Conservation (phyloP, 2,888 invertebrate species). For the Prostheceraeus crozeri region DNA sequence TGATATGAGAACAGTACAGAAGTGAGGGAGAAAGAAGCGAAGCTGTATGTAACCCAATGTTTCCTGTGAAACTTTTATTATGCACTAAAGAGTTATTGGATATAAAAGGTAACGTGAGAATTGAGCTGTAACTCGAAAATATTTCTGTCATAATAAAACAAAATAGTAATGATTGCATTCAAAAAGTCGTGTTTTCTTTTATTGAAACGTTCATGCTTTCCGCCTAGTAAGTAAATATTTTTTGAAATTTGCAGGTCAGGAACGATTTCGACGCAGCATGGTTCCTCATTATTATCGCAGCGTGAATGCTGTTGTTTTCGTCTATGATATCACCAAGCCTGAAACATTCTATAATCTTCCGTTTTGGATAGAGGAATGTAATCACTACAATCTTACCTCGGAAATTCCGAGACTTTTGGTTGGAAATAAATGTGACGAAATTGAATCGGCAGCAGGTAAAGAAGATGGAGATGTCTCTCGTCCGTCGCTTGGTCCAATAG, state of each 20-base stretch:
- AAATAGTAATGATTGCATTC: too few relatives aligned
- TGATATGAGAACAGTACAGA: too few relatives aligned
- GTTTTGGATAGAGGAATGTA: constrained; percentile 70
- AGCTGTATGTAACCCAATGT: too few relatives aligned
- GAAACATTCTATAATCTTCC: constrained; percentile 65
- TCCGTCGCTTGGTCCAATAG: not conserved
- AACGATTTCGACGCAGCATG: constrained; percentile 72
- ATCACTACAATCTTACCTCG: constrained; percentile 63
- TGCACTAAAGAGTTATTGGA: too few relatives aligned
- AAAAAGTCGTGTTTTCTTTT: too few relatives aligned
- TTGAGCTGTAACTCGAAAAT: too few relatives aligned
- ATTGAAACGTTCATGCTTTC: too few relatives aligned
- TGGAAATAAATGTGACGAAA: constrained; percentile 70
- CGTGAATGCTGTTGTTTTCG: constrained; percentile 74
- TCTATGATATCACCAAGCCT: constrained; percentile 69
- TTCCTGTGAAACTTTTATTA: too few relatives aligned
- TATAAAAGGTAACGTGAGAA: too few relatives aligned
- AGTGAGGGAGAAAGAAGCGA: too few relatives aligned
- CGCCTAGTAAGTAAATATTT: too few relatives aligned
- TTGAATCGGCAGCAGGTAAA: constrained; percentile 33
- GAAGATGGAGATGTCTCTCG: not conserved
- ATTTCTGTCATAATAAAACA: too few relatives aligned
- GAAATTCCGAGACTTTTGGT: constrained; percentile 67
- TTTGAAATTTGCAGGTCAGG: constrained; percentile 78
- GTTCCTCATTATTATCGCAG: constrained; percentile 75